These are phyloP conservation scores for Laticauda laticaudata DNA, from an alignment of 2,113 vertebrate genomes.

Conservation along the genomic window DNA sequence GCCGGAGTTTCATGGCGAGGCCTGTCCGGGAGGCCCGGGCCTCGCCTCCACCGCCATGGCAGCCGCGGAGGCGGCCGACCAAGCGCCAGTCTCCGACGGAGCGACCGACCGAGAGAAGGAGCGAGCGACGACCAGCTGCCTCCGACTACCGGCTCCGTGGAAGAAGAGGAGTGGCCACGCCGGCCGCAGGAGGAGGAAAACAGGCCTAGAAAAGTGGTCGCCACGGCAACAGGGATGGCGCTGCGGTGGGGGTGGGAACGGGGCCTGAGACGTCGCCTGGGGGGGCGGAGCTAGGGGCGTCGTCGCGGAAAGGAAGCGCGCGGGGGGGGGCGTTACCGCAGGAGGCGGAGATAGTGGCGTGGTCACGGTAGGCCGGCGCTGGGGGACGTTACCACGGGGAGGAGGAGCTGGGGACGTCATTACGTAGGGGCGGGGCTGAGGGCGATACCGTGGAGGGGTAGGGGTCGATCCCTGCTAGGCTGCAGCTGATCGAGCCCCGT, in stretches of 20 bases:
- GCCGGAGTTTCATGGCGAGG: slow-evolving; percentile 74
- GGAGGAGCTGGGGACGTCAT: accelerated
- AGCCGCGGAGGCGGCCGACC: background rate
- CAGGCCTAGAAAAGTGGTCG: background rate
- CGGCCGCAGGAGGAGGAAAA: background rate
- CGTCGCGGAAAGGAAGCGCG: too few species aligned
- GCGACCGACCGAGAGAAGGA: background rate
- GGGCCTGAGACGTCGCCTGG: too few species aligned
- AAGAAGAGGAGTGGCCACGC: slow-evolving; percentile 9
- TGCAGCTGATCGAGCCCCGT: background rate
- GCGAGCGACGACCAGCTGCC: background rate
- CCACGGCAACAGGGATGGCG: background rate
- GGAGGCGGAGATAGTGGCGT: background rate
- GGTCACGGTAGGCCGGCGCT: accelerated
- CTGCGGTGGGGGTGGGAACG: background rate
- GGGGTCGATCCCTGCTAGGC: background rate
- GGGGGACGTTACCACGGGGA: background rate
- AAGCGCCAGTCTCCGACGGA: background rate
- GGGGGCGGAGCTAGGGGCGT: background rate
- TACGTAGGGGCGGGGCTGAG: background rate
- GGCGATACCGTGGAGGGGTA: background rate
- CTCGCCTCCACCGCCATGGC: slow-evolving; percentile 19
- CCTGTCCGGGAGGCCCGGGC: background rate
- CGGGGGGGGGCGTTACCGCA: background rate
- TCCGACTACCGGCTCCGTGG: background rate